A percentile compares a stretch with the other conserved stretches of the same genome.
phyloP scores from a whole-genome alignment of 2,113 vertebrate species.

The Peucedramus taeniatus region DNA sequence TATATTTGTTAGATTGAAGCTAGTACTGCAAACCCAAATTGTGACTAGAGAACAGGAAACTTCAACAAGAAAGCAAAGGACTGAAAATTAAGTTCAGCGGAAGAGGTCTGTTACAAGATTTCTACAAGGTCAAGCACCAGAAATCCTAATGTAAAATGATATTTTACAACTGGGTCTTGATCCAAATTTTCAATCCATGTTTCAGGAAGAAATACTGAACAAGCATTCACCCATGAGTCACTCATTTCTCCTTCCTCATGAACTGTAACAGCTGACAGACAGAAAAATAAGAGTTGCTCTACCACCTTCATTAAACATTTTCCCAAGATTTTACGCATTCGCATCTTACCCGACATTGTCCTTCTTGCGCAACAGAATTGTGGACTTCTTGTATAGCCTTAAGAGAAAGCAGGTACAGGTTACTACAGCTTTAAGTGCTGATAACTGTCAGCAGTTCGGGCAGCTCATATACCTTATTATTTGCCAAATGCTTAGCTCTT shows the following conservation, averaged over 20 bases:
- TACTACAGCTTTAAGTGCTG: not conserved
- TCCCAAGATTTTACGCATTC: not conserved
- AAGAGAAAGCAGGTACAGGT: not conserved
- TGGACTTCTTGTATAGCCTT: conserved; percentile 88
- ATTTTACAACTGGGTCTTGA: not conserved
- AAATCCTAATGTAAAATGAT: not conserved
- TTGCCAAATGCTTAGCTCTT: conserved; percentile 87
- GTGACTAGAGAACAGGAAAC: not conserved
- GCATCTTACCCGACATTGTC: conserved; percentile 86
- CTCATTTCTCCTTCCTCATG: not conserved
- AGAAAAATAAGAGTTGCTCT: not conserved
- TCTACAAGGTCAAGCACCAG: not conserved
- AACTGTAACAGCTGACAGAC: not conserved
- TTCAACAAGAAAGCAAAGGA: not conserved
- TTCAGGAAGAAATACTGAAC: not conserved
- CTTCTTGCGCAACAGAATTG: conserved; percentile 86
- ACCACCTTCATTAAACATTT: not conserved
- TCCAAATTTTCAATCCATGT: not conserved
- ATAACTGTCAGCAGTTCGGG: not conserved
- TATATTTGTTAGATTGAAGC: not conserved
- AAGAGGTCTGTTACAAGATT: not conserved
- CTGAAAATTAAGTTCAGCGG: not conserved
- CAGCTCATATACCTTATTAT: conserved; percentile 80
- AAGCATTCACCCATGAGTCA: not conserved
- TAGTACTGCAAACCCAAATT: not conserved